These are phyloP conservation scores for Phorcus lineatus DNA, from an alignment of 2,888 invertebrate genomes.

Conservation along the genomic window DNA sequence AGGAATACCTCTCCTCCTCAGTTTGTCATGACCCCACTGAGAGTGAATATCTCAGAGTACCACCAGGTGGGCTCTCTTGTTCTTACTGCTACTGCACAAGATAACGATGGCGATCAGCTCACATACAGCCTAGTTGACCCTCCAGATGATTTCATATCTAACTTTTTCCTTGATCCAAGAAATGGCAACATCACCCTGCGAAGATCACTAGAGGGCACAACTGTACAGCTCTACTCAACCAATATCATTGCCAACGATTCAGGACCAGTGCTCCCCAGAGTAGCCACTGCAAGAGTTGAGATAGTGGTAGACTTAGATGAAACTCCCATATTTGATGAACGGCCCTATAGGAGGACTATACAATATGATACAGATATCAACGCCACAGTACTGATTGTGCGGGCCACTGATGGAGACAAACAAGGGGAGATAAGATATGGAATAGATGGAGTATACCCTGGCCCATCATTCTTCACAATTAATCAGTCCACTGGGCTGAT, in stretches of 20 bases:
- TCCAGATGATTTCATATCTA: constrained; percentile 33
- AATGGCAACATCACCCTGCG: constrained; percentile 48
- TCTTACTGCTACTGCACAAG: constrained; percentile 51
- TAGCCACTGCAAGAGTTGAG: neutral
- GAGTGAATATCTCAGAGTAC: constrained; percentile 40
- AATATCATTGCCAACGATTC: neutral
- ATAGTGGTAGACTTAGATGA: constrained; percentile 9
- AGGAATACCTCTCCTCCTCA: constrained; percentile 48
- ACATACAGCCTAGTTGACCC: constrained; percentile 32
- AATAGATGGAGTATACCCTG: constrained; percentile 58
- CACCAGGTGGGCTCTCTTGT: constrained; percentile 45
- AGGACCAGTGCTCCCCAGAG: neutral
- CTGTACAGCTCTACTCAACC: neutral
- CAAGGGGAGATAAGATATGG: neutral
- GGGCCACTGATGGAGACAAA: neutral
- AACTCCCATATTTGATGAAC: neutral
- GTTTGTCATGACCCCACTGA: constrained; percentile 33
- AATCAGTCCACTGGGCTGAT: constrained; percentile 33
- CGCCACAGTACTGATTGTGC: neutral
- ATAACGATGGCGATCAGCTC: constrained; percentile 41
- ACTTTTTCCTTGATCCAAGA: constrained; percentile 62
- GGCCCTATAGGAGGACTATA: neutral
- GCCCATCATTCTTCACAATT: constrained; percentile 63
- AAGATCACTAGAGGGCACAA: neutral
- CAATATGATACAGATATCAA: neutral